Conservation (phyloP, 2,888 invertebrate species). For the Teinopalpus imperialis region DNA sequence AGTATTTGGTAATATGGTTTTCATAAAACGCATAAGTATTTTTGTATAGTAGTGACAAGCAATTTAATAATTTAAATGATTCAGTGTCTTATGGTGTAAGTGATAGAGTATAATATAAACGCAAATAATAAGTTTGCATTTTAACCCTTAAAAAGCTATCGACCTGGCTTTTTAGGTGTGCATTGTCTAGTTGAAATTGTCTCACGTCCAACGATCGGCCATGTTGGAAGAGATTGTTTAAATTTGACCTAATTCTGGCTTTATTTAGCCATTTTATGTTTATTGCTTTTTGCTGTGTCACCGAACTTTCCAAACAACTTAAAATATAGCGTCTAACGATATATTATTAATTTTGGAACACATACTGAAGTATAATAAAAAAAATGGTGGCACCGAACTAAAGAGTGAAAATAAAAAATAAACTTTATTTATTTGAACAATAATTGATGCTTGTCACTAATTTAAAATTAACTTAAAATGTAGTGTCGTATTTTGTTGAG, state of each 20-base stretch:
- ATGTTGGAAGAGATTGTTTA: conserved; percentile 15
- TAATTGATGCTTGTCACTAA: too few species aligned
- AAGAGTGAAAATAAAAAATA: too few species aligned
- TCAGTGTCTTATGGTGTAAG: neutral
- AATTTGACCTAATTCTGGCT: conserved; percentile 20
- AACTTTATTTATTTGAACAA: too few species aligned
- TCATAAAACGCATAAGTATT: neutral
- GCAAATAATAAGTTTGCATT: conserved; percentile 6
- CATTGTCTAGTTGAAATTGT: conserved; percentile 26
- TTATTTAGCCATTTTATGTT: conserved; percentile 2
- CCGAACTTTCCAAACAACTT: neutral
- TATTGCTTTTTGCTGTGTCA: conserved; percentile 10
- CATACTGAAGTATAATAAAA: too few species aligned
- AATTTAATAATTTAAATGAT: neutral
- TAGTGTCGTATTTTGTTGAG: too few species aligned
- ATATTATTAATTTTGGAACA: neutral
- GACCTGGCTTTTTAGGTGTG: conserved; percentile 21
- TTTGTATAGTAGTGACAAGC: neutral
- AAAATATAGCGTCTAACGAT: neutral
- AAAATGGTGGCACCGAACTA: too few species aligned
- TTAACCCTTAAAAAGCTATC: conserved; percentile 24
- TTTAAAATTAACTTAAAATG: too few species aligned
- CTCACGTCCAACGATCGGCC: conserved; percentile 20
- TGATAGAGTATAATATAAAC: neutral
- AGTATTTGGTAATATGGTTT: fast-evolving